Percentiles rank a stretch among this genome's conserved stretches.
These are phyloP conservation scores for Tenebrosternarchus preto DNA, from an alignment of 2,113 vertebrate genomes.

Conservation along the genomic window DNA sequence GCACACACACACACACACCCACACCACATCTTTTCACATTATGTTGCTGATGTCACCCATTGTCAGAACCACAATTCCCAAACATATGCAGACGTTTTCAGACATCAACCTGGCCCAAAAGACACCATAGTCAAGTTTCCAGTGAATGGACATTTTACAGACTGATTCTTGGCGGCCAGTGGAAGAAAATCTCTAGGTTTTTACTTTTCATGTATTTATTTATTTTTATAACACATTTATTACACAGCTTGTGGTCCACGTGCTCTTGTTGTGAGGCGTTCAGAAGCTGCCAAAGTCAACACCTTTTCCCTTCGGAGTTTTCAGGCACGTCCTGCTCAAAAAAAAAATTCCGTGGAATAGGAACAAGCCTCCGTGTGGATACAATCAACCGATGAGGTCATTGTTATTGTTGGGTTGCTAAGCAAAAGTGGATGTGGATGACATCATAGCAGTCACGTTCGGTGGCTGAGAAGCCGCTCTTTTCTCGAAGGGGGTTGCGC, in stretches of 20 bases:
- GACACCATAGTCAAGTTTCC: not conserved
- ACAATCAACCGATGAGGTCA: not conserved
- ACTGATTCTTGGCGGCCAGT: too few relatives aligned
- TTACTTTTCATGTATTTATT: too few relatives aligned
- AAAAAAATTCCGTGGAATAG: constrained; percentile 1
- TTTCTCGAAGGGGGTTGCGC: too few relatives aligned
- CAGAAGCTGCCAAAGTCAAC: not conserved
- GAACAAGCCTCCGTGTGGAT: not conserved
- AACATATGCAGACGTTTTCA: not conserved
- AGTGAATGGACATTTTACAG: too few relatives aligned
- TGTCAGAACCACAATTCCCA: not conserved
- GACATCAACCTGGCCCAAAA: not conserved
- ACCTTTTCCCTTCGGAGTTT: not conserved
- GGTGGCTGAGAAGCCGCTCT: not conserved
- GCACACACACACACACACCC: not conserved
- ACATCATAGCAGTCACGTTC: not conserved
- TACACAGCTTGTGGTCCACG: not conserved
- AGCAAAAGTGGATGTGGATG: not conserved
- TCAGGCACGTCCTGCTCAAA: not conserved
- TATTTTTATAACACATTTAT: too few relatives aligned
- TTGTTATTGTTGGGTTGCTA: not conserved
- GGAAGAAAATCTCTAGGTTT: too few relatives aligned
- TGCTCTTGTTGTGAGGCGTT: not conserved
- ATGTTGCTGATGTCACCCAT: not conserved
- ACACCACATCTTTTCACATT: not conserved